Conservation (phyloP, 2,113 vertebrate species). For the Stegastes partitus region DNA sequence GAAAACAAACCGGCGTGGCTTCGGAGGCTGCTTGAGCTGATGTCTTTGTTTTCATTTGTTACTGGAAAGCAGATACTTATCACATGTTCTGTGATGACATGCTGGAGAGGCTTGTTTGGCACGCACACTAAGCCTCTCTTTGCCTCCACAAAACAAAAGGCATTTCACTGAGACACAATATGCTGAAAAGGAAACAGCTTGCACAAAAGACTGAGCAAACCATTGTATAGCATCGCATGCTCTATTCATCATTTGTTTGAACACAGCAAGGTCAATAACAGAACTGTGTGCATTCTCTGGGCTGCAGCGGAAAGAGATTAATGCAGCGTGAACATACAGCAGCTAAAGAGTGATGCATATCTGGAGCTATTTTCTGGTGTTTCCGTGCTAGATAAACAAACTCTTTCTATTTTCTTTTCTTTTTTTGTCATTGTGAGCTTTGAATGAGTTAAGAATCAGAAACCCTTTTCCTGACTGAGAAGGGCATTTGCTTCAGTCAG, state of each 20-base stretch:
- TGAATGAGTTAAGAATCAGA: constrained; percentile 7
- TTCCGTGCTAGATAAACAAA: constrained; percentile 12
- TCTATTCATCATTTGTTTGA: constrained; percentile 39
- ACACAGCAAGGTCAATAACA: constrained; percentile 44
- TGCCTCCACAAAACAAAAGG: constrained; percentile 52
- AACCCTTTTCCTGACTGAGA: not conserved
- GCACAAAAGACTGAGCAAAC: constrained; percentile 31
- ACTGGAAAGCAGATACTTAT: constrained; percentile 39
- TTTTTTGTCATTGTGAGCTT: not conserved
- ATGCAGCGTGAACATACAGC: constrained; percentile 10
- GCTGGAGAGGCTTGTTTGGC: constrained; percentile 39
- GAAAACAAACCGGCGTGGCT: constrained; percentile 9
- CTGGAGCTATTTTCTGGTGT: not conserved
- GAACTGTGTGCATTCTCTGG: constrained; percentile 5
- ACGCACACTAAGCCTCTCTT: constrained; percentile 32
- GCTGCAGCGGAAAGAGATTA: constrained; percentile 21
- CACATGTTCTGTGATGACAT: constrained; percentile 28
- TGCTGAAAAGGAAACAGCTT: constrained; percentile 49
- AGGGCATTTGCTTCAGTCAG: not conserved
- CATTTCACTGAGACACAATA: constrained; percentile 29
- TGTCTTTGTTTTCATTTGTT: constrained; percentile 30
- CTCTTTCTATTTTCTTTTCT: not conserved
- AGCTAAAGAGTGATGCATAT: not conserved
- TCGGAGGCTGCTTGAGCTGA: not conserved
- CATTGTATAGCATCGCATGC: constrained; percentile 7